Evolutionary conservation across 92 coral and sea anemone species (phyloP).

Genomic region (Heliopora coerulea): DNA sequence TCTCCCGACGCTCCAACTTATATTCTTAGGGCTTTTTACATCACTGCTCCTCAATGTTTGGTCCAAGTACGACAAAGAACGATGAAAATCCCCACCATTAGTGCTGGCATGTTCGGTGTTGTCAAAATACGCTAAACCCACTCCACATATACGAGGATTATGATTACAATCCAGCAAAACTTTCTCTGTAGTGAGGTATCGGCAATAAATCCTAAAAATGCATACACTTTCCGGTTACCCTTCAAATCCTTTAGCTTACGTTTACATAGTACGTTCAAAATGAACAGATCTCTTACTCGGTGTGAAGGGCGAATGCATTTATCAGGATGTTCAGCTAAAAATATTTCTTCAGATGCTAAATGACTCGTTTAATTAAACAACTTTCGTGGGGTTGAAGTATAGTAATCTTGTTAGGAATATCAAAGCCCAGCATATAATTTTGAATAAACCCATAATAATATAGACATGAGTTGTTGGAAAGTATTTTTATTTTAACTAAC

Average conservation of each 20-base stretch:
- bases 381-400: too few species aligned
- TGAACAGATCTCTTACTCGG: too few species aligned
- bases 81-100: slow-evolving; percentile 17
- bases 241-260: not conserved
- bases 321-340: too few species aligned
- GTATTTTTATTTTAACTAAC: too few species aligned
- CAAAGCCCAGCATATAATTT: too few species aligned
- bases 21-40: slow-evolving; percentile 4
- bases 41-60: slow-evolving; percentile 8
- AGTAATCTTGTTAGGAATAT: too few species aligned
- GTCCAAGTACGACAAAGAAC: slow-evolving; percentile 27
- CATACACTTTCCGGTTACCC: not conserved
- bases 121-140: slow-evolving; percentile 17
- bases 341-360: too few species aligned
- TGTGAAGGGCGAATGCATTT: too few species aligned
- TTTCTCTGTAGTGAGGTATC: slow-evolving; percentile 23
- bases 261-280: too few species aligned
- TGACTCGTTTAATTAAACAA: too few species aligned
- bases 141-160: slow-evolving; percentile 34
- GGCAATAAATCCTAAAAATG: slow-evolving; percentile 15
- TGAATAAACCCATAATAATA: too few species aligned
- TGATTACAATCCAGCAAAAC: slow-evolving; percentile 4
- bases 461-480: too few species aligned
- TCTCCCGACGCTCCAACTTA: slow-evolving; percentile 28
- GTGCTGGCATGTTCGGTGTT: slow-evolving; percentile 8